Percentiles rank a stretch among this genome's conserved stretches.
phyloP scores from a whole-genome alignment of 2,888 invertebrate genomes.

The Unio delphinus region DNA sequence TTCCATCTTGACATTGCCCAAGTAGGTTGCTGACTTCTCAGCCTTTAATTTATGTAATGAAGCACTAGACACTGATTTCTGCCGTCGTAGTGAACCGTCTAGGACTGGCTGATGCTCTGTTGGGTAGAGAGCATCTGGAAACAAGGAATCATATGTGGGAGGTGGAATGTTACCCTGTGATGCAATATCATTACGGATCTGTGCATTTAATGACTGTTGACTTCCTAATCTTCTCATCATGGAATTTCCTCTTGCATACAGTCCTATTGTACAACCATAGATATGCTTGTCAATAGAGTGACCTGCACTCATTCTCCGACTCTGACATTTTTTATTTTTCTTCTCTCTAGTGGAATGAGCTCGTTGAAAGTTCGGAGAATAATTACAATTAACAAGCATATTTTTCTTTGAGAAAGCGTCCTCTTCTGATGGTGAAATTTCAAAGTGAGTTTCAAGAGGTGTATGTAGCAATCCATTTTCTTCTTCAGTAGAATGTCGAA shows the following conservation, averaged over 20 bases:
- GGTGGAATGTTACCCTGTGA: constrained; percentile 7
- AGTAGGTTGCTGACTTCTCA: constrained; percentile 10
- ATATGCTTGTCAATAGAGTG: constrained; percentile 21
- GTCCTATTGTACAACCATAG: constrained; percentile 33
- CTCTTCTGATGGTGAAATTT: constrained; percentile 20
- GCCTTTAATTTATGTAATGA: constrained; percentile 28
- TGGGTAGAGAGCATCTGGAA: constrained; percentile 25
- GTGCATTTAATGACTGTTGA: too few species aligned
- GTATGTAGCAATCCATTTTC: constrained; percentile 28
- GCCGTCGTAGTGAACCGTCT: constrained; percentile 26
- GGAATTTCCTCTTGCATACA: constrained; percentile 19
- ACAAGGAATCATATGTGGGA: constrained; percentile 30
- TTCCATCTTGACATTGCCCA: constrained; percentile 3
- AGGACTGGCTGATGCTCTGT: constrained; percentile 28
- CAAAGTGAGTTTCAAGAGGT: constrained; percentile 58
- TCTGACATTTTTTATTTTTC: constrained; percentile 18
- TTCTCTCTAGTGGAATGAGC: constrained; percentile 17
- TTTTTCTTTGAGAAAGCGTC: constrained; percentile 1
- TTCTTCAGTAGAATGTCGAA: constrained; percentile 43
- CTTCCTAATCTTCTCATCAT: neutral
- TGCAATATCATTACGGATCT: too few species aligned
- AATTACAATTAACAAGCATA: too few species aligned
- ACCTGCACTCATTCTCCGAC: constrained; percentile 25
- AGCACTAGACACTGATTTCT: constrained; percentile 36
- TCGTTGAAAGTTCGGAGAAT: constrained; percentile 13